A percentile compares a stretch with the other conserved stretches of the same genome.
phyloP scores from a whole-genome alignment of 2,113 vertebrate genomes.

The Arothron firmamentum region DNA sequence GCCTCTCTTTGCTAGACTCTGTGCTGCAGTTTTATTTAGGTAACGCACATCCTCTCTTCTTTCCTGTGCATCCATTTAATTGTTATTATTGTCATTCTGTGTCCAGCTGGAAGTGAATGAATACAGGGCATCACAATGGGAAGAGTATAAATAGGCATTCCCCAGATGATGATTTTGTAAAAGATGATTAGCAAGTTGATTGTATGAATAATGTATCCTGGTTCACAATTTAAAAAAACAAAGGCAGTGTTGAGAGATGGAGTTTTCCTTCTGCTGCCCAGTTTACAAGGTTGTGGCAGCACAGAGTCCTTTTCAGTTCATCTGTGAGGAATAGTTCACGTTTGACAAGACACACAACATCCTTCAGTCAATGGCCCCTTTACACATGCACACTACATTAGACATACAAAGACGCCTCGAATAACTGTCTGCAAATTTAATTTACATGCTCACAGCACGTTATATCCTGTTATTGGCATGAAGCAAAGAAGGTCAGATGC shows the following conservation, averaged over 20 bases:
- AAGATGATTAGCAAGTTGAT: slow-evolving; percentile 66
- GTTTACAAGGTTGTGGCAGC: slow-evolving; percentile 23
- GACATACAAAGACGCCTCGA: too few relatives aligned
- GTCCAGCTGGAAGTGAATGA: slow-evolving; percentile 59
- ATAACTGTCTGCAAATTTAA: too few relatives aligned
- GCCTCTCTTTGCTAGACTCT: too few relatives aligned
- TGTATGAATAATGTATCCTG: slow-evolving; percentile 67
- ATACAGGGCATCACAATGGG: slow-evolving; percentile 48
- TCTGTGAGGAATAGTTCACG: neutral
- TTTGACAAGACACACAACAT: too few relatives aligned
- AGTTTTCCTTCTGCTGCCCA: neutral
- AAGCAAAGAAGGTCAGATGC: too few relatives aligned
- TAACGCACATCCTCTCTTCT: slow-evolving; percentile 15
- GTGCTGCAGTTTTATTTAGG: neutral
- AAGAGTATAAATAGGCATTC: slow-evolving; percentile 53
- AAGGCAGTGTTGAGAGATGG: slow-evolving; percentile 15
- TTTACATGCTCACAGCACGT: too few relatives aligned
- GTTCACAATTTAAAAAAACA: slow-evolving; percentile 39
- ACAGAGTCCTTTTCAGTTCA: slow-evolving; percentile 18
- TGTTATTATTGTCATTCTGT: slow-evolving; percentile 54
- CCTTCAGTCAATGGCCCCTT: too few relatives aligned
- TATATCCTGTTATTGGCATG: too few relatives aligned
- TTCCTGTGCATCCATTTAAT: slow-evolving; percentile 39
- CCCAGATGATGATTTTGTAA: slow-evolving; percentile 51
- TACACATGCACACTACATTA: too few relatives aligned